These are phyloP conservation scores for Celastrina argiolus DNA, from an alignment of 2,888 invertebrate genomes.

Conservation along the genomic window DNA sequence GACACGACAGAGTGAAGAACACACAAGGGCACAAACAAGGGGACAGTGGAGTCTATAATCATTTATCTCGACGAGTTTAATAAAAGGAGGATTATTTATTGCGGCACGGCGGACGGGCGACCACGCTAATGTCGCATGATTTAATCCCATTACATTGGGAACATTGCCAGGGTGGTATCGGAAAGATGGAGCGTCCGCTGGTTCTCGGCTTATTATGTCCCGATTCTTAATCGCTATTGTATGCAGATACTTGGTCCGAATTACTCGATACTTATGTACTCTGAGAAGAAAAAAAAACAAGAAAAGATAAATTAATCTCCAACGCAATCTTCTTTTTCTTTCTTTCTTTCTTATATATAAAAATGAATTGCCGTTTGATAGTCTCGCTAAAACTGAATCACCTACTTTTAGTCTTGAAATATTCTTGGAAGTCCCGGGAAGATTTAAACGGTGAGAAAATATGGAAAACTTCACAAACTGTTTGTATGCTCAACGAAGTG, in stretches of 20 bases:
- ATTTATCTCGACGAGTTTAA: slow-evolving; percentile 76
- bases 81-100: slow-evolving; percentile 77
- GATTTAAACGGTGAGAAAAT: no score
- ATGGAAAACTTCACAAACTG: no score
- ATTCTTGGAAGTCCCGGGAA: no score
- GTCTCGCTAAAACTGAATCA: no score
- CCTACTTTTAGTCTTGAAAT: no score
- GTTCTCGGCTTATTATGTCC: slow-evolving; percentile 9
- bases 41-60: slow-evolving; percentile 70
- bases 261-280: neutral
- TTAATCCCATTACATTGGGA: slow-evolving; percentile 74
- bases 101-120: slow-evolving; percentile 50
- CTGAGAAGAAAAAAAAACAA: no score
- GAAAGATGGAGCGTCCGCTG: slow-evolving; percentile 29
- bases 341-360: neutral
- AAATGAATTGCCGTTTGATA: no score
- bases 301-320: no score
- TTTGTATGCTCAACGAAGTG: no score
- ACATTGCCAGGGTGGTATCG: slow-evolving; percentile 53
- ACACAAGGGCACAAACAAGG: slow-evolving; percentile 51
- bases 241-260: neutral
- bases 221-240: slow-evolving; percentile 1
- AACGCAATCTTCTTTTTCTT: neutral
- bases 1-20: slow-evolving; percentile 30
- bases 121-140: slow-evolving; percentile 70